These are phyloP conservation scores for Callyntrura guangdongensis DNA, from an alignment of 2,888 invertebrate species.

Conservation along the genomic window DNA sequence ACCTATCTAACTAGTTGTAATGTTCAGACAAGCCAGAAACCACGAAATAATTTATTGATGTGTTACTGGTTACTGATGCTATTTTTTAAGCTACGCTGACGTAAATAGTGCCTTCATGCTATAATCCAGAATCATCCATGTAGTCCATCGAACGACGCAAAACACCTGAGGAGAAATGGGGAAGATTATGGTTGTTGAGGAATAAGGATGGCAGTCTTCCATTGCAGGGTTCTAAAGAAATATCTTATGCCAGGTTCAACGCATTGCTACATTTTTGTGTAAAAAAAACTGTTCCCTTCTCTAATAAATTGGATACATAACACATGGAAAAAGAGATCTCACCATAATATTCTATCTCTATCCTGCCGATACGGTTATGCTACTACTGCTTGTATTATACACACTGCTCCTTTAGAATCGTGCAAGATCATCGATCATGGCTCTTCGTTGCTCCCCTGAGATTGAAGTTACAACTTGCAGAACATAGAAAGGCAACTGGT, in stretches of 20 bases:
- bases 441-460: conserved; percentile 4
- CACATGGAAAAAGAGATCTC: not conserved
- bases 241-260: not conserved
- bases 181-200: conserved; percentile 21
- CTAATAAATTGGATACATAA: not conserved
- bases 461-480: conserved; percentile 24
- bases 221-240: not conserved
- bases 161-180: conserved; percentile 69
- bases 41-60: too few relatives aligned
- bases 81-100: not conserved
- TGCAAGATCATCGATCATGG: conserved; percentile 52
- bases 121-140: not conserved
- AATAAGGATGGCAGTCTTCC: conserved; percentile 29
- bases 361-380: too few relatives aligned
- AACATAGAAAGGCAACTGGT: conserved; percentile 8
- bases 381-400: too few relatives aligned
- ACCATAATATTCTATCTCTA: too few relatives aligned
- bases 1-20: too few relatives aligned
- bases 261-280: not conserved
- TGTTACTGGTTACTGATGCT: not conserved
- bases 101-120: not conserved
- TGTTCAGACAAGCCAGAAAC: not conserved
- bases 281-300: conserved; percentile 26
- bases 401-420: not conserved
- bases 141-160: conserved; percentile 31